phyloP scores from a whole-genome alignment of 2,797 vertebrate genomes.

The Sebastes minor region DNA sequence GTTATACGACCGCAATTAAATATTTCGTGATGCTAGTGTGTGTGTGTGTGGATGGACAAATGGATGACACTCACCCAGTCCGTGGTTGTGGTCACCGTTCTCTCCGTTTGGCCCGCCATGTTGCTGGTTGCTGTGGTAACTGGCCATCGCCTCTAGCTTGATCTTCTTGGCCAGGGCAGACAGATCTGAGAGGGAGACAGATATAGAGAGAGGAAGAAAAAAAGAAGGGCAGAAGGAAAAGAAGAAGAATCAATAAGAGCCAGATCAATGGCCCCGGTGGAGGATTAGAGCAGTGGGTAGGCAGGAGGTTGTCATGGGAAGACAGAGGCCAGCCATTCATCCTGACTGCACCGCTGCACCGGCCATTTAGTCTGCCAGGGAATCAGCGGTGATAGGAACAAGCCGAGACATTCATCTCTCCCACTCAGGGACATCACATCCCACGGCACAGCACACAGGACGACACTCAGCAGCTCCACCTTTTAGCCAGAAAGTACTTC shows the following conservation, averaged over 20 bases:
- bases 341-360: conserved; percentile 75
- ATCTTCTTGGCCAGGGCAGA: conserved; percentile 95
- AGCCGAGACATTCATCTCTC: conserved; percentile 79
- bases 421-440: conserved; percentile 73
- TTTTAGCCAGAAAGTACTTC: conserved; percentile 39
- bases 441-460: conserved; percentile 55
- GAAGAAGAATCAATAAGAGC: conserved; percentile 72
- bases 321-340: conserved; percentile 78
- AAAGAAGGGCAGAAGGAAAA: conserved; percentile 6
- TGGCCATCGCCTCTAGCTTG: conserved; percentile 96
- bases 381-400: conserved; percentile 80
- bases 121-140: conserved; percentile 93
- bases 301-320: conserved; percentile 78
- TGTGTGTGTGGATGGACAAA: background rate
- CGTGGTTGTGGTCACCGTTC: conserved; percentile 93
- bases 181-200: conserved; percentile 63
- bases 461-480: conserved; percentile 43
- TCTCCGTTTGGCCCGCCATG: conserved; percentile 92
- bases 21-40: background rate
- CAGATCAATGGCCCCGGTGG: conserved; percentile 77
- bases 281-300: conserved; percentile 77
- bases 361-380: conserved; percentile 74
- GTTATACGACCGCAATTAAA: conserved; percentile 18
- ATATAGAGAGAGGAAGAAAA: conserved; percentile 41
- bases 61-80: conserved; percentile 86